A percentile compares a stretch with the other conserved stretches of the same genome.
Conservation (phyloP, 2,797 vertebrate species). For the Pseudocheirus occidentalis region DNA sequence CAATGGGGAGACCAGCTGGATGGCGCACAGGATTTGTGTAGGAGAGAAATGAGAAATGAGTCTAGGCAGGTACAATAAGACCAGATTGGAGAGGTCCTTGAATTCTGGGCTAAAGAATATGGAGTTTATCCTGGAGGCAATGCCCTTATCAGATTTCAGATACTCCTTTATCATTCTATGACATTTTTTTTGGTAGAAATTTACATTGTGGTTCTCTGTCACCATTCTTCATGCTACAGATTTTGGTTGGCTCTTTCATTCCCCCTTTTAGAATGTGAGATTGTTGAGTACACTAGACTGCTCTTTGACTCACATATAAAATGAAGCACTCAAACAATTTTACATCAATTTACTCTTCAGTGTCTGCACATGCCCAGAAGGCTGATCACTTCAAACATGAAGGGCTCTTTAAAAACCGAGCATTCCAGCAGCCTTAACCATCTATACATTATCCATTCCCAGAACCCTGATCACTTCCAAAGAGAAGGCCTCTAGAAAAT, state of each 20-base stretch:
- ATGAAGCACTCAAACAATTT: slow-evolving; percentile 24
- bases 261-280: neutral
- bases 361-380: slow-evolving; percentile 21
- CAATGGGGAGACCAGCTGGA: slow-evolving; percentile 40
- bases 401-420: neutral
- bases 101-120: slow-evolving; percentile 66
- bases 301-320: slow-evolving; percentile 40
- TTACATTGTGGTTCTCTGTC: neutral
- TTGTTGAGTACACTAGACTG: neutral
- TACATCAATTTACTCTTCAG: slow-evolving; percentile 9
- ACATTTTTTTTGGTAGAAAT: neutral
- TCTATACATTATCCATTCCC: slow-evolving; percentile 42
- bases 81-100: slow-evolving; percentile 51
- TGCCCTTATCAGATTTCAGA: slow-evolving; percentile 3
- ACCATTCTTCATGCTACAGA: neutral
- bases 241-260: neutral
- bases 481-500: slow-evolving; percentile 47
- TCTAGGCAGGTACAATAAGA: slow-evolving; percentile 67
- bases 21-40: slow-evolving; percentile 56
- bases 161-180: neutral
- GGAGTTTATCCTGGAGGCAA: slow-evolving; percentile 62
- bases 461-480: slow-evolving; percentile 43
- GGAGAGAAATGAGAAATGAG: slow-evolving; percentile 58
- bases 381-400: slow-evolving; percentile 14
- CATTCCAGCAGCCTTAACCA: slow-evolving; percentile 31